phyloP scores from a whole-genome alignment of 92 coral and sea anemone species.

The Chrysogorgia sp. region DNA sequence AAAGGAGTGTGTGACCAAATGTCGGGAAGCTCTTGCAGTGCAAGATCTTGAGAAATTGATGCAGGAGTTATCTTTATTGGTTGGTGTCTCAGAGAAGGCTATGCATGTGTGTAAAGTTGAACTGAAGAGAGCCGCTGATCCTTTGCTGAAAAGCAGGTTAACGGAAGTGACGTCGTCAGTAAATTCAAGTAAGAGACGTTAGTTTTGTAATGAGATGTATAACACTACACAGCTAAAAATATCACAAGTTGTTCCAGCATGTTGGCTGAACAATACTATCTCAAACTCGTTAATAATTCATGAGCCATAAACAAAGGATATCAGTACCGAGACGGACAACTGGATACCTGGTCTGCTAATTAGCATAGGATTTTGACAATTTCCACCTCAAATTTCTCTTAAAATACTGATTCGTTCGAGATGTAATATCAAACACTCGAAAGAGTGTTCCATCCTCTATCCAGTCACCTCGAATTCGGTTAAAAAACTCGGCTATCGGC shows the following conservation, averaged over 20 bases:
- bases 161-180: conserved; percentile 61
- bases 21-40: conserved; percentile 72
- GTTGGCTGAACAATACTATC: not conserved
- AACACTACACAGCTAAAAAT: not conserved
- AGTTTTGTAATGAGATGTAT: not conserved
- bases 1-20: conserved; percentile 67
- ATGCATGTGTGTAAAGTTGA: conserved; percentile 75
- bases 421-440: too few species aligned
- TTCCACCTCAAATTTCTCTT: too few species aligned
- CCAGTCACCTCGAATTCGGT: too few species aligned
- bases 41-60: conserved; percentile 69
- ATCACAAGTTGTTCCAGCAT: too few species aligned
- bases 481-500: too few species aligned
- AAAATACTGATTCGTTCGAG: too few species aligned
- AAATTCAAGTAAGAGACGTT: conserved; percentile 62
- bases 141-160: conserved; percentile 80
- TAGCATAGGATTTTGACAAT: too few species aligned
- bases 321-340: too few species aligned
- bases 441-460: too few species aligned
- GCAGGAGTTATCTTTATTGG: conserved; percentile 65
- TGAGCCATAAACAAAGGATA: too few species aligned
- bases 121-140: conserved; percentile 79
- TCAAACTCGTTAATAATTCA: too few species aligned
- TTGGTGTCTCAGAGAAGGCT: conserved; percentile 77
- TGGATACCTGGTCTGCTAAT: too few species aligned